Conservation (phyloP, 2,888 invertebrate genomes). For the Ophion obscuratus region DNA sequence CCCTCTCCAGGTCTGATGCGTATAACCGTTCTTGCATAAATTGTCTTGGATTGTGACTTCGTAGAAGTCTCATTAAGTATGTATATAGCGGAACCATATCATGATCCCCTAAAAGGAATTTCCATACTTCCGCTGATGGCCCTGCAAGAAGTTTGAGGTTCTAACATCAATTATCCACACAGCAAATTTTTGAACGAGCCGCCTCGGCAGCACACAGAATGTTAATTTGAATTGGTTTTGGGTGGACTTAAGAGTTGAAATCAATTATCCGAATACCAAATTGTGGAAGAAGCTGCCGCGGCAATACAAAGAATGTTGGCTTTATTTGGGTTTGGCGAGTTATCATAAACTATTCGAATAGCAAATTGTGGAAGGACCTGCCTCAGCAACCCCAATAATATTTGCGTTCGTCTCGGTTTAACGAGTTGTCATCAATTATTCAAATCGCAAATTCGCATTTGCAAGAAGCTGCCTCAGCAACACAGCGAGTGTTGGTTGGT, state of each 20-base stretch:
- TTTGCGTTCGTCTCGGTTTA: too few species aligned
- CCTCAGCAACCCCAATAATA: too few species aligned
- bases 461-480: too few species aligned
- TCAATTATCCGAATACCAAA: too few species aligned
- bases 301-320: background rate
- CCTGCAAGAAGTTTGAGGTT: background rate
- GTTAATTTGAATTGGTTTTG: background rate
- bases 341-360: too few species aligned
- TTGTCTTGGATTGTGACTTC: conserved; percentile 30
- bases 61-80: background rate
- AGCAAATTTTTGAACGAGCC: background rate
- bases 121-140: background rate
- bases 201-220: background rate
- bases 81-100: background rate
- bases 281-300: too few species aligned
- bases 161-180: background rate
- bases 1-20: conserved; percentile 19
- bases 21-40: conserved; percentile 14
- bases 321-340: background rate
- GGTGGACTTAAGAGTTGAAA: too few species aligned
- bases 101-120: background rate
- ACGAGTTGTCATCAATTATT: too few species aligned
- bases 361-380: too few species aligned
- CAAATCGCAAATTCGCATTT: too few species aligned
- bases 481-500: too few species aligned